Evolutionary conservation across 2,113 vertebrate genomes (phyloP).

Genomic region (Mustela lutreola): DNA sequence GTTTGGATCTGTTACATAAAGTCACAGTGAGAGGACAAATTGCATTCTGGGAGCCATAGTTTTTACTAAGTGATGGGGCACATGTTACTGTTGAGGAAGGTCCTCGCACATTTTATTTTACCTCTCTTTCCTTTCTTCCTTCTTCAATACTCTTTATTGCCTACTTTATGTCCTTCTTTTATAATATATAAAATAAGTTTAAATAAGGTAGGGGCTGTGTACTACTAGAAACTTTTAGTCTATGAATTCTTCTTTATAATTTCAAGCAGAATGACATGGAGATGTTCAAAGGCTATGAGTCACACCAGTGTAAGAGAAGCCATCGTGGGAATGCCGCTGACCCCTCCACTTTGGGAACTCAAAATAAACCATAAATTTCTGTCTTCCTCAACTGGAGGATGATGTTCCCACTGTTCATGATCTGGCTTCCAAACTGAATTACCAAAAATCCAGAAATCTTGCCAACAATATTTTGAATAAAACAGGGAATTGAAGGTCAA

Average conservation of each 20-base stretch:
- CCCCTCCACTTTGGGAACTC: conserved; percentile 56
- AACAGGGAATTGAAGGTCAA: conserved; percentile 58
- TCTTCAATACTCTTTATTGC: background rate
- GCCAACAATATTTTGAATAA: conserved; percentile 48
- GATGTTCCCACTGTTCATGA: conserved; percentile 67
- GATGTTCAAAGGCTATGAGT: background rate
- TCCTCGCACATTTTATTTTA: background rate
- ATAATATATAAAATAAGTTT: background rate
- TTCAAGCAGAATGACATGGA: background rate
- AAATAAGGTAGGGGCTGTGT: background rate
- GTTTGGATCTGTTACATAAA: background rate
- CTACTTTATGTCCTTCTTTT: background rate
- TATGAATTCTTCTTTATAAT: background rate
- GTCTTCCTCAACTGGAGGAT: background rate
- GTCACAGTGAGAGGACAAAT: background rate
- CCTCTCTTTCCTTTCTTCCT: background rate
- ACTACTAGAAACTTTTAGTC: background rate
- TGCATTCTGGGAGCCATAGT: background rate
- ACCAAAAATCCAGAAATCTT: background rate
- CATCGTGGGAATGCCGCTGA: conserved; percentile 66
- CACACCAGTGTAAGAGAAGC: background rate
- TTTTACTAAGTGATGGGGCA: background rate
- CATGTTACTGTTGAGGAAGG: background rate
- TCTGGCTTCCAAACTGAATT: conserved; percentile 50
- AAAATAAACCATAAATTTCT: conserved; percentile 58